A percentile compares a stretch with the other conserved stretches of the same genome.
Conservation (phyloP, 2,113 vertebrate genomes). For the Promerops cafer region DNA sequence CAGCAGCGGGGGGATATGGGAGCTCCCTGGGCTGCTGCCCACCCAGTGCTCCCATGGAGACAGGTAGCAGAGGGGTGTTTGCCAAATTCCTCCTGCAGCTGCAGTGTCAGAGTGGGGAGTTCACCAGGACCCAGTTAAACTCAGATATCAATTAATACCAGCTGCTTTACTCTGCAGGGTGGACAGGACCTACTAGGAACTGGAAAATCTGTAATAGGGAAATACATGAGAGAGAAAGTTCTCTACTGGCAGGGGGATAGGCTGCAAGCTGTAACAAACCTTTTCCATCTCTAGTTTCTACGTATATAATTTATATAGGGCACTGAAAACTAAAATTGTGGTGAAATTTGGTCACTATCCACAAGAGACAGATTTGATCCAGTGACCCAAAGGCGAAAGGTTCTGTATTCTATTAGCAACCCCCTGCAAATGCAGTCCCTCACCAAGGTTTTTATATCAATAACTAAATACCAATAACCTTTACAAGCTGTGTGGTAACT, state of each 20-base stretch:
- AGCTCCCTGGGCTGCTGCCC: not conserved
- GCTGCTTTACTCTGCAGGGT: not conserved
- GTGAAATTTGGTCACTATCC: not conserved
- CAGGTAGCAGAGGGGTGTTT: not conserved
- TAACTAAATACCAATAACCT: not conserved
- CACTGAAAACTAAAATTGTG: not conserved
- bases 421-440: not conserved
- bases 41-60: accelerated
- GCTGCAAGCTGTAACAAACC: not conserved
- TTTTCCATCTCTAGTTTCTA: not conserved
- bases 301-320: not conserved
- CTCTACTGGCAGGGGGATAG: not conserved
- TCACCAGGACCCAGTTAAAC: not conserved
- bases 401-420: not conserved
- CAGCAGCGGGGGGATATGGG: accelerated
- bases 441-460: not conserved
- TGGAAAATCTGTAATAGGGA: not conserved
- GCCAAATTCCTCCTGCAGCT: not conserved
- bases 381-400: constrained; percentile 16
- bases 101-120: not conserved
- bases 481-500: not conserved
- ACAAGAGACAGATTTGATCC: constrained; percentile 21
- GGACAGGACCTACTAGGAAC: not conserved
- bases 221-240: not conserved
- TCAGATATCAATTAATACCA: not conserved